Evolutionary conservation across 2,888 invertebrate genomes (phyloP), one percentile per base, ranked within the genome.

Genomic region (Polydrusus pterygomalis): DNA sequence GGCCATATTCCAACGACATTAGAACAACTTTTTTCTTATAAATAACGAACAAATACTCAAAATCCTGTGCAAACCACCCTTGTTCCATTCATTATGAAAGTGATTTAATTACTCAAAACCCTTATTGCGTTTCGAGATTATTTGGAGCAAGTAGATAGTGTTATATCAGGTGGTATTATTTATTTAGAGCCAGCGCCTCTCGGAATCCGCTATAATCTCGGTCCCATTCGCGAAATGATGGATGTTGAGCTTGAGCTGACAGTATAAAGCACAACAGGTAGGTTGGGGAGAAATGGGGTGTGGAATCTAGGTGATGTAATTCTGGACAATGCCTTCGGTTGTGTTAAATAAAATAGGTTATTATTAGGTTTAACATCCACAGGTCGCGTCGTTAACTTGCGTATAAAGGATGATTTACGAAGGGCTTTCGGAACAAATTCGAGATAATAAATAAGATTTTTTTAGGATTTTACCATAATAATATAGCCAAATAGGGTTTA

Each of bases 171-270:
- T 51, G 68, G 47, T 54, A 43, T 74, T 74, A 68, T 74, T 74
- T 74, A 74, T 74, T 74, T 68, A 74, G 65, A 65, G 43, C 49
- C 13, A 17, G 45, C 20, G 68, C 60, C 43, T 62, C 62, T 68
- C 60, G 74, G 51, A 60, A 74, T 74, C 54, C 68, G 62, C 68
- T 45, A 63, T 74, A 74, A 74, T 74, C 74, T 74, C 60, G 34
- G 58, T 30, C 38, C 45, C 47, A 25, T 51, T 51, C 62, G 49
- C 30, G 68, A 74, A 68, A 68, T 65, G 74, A 68, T 74, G 49
- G 62, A 68, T 74, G 72, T 68, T 18, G 25, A 62, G 60, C 64
- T 68, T 68, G 54, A 68, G 60, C 64, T 70, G 70, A 54, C 70
- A 68, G 38, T 17, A 18, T 45, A 58, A 63, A 45, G 64, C 49